These are phyloP conservation scores for mouse (Mus musculus) DNA, from an alignment of 2,113 vertebrate species.

Conservation along the genomic window DNA sequence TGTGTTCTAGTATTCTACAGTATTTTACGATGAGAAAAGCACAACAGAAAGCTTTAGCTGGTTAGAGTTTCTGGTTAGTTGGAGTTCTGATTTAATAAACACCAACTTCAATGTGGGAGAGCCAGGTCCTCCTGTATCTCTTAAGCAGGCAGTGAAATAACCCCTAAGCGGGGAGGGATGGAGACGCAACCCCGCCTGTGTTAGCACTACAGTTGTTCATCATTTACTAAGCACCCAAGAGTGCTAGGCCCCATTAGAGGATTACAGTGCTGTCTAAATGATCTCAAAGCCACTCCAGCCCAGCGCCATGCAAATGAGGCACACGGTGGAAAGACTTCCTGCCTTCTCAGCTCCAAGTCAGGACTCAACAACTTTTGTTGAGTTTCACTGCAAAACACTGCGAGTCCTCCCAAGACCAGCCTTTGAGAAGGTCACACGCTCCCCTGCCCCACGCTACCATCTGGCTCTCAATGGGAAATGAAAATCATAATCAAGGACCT, in stretches of 20 bases:
- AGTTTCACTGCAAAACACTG: not conserved
- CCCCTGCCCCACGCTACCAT: not conserved
- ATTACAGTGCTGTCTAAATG: not conserved
- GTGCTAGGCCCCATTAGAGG: not conserved
- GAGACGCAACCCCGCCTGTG: not conserved
- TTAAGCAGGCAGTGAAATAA: not conserved
- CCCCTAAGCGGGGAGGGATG: not conserved
- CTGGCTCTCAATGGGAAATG: not conserved
- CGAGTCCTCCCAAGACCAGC: not conserved
- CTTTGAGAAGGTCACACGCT: not conserved
- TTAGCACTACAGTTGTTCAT: not conserved
- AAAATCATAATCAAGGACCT: not conserved
- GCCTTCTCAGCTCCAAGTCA: not conserved
- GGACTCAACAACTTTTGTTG: not conserved
- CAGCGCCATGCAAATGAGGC: not conserved
- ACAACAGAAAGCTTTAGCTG: not conserved
- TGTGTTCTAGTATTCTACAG: not conserved
- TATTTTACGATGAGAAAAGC: conserved; percentile 37
- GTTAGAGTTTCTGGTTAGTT: not conserved
- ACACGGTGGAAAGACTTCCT: not conserved
- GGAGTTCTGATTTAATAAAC: not conserved
- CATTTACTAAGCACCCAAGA: conserved; percentile 1
- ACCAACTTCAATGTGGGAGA: not conserved
- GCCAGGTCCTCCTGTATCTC: not conserved
- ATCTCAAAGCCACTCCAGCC: too few relatives aligned